A percentile compares a stretch with the other conserved stretches of the same genome.
Evolutionary conservation across 2,113 vertebrate genomes (phyloP).

Genomic region (Rostratula benghalensis): DNA sequence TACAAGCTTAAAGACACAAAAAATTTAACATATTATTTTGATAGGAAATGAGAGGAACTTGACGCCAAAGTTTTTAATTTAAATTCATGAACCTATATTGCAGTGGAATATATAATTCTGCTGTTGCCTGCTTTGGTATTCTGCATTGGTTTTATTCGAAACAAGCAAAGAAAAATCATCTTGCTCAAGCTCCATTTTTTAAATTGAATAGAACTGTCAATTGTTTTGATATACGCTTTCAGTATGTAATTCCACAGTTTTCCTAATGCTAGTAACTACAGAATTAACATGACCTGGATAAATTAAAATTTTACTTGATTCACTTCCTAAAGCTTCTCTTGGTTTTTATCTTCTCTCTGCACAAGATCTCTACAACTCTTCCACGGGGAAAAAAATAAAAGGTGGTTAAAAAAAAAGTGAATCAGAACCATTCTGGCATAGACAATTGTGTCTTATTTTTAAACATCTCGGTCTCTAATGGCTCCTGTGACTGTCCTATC

Average conservation of each 20-base stretch:
- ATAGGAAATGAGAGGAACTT: neutral
- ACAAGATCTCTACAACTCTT: neutral
- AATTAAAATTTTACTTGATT: neutral
- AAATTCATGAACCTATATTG: conserved; percentile 6
- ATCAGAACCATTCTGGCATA: neutral
- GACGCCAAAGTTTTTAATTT: neutral
- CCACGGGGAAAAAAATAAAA: neutral
- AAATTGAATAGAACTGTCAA: neutral
- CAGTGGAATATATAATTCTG: neutral
- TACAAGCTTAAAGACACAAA: neutral
- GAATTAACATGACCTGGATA: neutral
- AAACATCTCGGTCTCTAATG: neutral
- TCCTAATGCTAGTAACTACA: neutral
- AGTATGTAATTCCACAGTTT: neutral
- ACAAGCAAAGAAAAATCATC: neutral
- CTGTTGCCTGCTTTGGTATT: neutral
- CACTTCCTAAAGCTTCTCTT: neutral
- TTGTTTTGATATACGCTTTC: neutral
- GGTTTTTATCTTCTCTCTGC: neutral
- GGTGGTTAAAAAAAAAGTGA: neutral
- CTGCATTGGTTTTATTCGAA: conserved; percentile 13
- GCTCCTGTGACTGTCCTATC: neutral
- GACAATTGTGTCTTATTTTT: neutral
- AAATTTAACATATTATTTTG: neutral
- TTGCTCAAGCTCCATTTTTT: neutral